Conservation (phyloP, 1,140 invertebrate species). For the Aplysia californica region DNA sequence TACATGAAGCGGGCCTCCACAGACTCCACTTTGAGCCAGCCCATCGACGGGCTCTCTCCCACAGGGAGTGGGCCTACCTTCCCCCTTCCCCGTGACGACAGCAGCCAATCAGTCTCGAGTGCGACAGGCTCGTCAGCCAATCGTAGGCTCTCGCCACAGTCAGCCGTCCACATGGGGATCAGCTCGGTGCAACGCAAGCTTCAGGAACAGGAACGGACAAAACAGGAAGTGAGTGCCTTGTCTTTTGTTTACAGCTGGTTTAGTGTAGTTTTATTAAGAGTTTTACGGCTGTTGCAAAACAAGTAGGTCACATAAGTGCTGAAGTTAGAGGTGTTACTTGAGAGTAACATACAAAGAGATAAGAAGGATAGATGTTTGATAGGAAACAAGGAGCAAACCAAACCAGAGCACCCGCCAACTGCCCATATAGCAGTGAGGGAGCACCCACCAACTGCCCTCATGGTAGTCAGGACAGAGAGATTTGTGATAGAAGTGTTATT, state of each 20-base stretch:
- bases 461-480: no score
- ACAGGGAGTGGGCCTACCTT: background rate
- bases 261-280: background rate
- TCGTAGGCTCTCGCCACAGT: conserved; percentile 52
- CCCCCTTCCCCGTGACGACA: conserved; percentile 41
- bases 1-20: conserved; percentile 55
- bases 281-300: no score
- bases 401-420: no score
- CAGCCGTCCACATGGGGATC: conserved; percentile 60
- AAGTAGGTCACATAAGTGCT: no score
- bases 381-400: no score
- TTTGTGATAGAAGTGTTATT: no score
- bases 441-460: no score
- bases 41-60: background rate
- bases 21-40: conserved; percentile 41
- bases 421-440: no score
- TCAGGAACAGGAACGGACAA: conserved; percentile 61
- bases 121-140: conserved; percentile 2
- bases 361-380: no score
- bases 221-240: conserved; percentile 51
- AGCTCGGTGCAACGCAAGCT: conserved; percentile 59
- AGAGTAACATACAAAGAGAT: no score
- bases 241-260: background rate
- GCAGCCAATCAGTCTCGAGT: background rate
- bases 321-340: no score